Base-by-base conservation (phyloP, 2,797 vertebrate genomes). In the Tiaroga cobitis region DNA sequence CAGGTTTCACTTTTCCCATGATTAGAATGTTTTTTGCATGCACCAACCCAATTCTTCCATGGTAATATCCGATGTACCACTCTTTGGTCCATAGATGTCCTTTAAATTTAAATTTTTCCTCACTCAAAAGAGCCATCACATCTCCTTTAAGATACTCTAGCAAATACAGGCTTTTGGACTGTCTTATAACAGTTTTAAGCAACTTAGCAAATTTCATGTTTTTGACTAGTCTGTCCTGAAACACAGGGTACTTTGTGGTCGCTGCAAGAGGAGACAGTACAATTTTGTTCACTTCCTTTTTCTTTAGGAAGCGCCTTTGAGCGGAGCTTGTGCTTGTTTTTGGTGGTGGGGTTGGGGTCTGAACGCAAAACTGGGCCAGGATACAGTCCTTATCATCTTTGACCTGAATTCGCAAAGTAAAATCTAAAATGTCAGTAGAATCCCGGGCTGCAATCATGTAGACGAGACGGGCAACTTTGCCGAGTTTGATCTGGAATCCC, bases 71-170 rank as follows among this genome's bases (percentile, higher is more conserved):
- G 9, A 98, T 96, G 88, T 98, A 98, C 98, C 98, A 99, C 87
- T 99, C 98, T 88, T 99, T 99, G 74, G 96, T 99, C 97, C 98
- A 98, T 84, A 99, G 91, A 86, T 99, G 97, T 1, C 98, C 98
- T 87, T 97, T 97, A 46, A 99, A 93, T 85, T 94, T 96, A 89
- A 99, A 95, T 90, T 96, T 98, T 92, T 99, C 98, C 89, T 99
- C 97, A 56, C 96, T 99, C 86, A 99, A 91, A 83, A 99, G 93
- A 19, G 97, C 96, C 5, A 99, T 89, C 78, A 95, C 91, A 0
- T 99, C 98, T 15, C 98, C 98, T 91, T 99, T 99, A 91, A 96
- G 96, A 90, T 99, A 99, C 88, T 99, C 98, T 37, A 99, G 93
- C 89, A 99, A 91, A 90, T 99, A 99, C 85, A 95, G 96, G 87